phyloP scores from a whole-genome alignment of 2,888 invertebrate genomes.

The Acleris emargana region DNA sequence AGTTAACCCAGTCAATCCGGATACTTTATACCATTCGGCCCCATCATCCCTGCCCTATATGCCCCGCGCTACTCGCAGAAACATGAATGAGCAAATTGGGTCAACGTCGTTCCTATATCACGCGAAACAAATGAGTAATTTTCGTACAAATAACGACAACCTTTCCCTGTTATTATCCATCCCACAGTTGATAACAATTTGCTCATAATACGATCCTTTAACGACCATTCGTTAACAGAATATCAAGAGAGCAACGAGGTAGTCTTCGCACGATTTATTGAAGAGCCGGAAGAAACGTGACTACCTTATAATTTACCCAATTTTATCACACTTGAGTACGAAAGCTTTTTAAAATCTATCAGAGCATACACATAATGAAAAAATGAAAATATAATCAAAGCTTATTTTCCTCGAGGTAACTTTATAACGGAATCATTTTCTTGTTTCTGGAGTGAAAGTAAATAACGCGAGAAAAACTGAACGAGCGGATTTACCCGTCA shows the following conservation, averaged over 20 bases:
- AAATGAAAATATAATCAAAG: no score
- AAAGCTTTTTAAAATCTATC: not conserved
- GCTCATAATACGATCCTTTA: not conserved
- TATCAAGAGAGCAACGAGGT: slow-evolving; percentile 5
- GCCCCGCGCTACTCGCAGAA: not conserved
- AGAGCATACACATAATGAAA: no score
- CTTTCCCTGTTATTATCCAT: not conserved
- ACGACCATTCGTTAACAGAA: slow-evolving; percentile 2
- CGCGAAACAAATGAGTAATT: not conserved
- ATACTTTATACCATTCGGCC: no score
- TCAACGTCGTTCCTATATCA: not conserved
- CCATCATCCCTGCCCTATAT: no score
- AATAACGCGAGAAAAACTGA: slow-evolving; percentile 4
- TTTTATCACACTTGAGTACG: not conserved
- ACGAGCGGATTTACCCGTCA: slow-evolving; percentile 7
- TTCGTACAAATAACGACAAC: not conserved
- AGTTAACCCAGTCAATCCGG: no score
- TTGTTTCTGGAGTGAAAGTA: slow-evolving; percentile 9
- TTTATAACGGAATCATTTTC: slow-evolving; percentile 2
- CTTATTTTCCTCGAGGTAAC: slow-evolving; percentile 4
- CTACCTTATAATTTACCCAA: not conserved
- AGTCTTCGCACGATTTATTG: slow-evolving; percentile 6
- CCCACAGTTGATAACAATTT: not conserved
- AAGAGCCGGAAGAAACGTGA: slow-evolving; percentile 4
- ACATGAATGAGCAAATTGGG: not conserved